phyloP scores from a whole-genome alignment of 2,113 vertebrate species.

The Puntigrus tetrazona region DNA sequence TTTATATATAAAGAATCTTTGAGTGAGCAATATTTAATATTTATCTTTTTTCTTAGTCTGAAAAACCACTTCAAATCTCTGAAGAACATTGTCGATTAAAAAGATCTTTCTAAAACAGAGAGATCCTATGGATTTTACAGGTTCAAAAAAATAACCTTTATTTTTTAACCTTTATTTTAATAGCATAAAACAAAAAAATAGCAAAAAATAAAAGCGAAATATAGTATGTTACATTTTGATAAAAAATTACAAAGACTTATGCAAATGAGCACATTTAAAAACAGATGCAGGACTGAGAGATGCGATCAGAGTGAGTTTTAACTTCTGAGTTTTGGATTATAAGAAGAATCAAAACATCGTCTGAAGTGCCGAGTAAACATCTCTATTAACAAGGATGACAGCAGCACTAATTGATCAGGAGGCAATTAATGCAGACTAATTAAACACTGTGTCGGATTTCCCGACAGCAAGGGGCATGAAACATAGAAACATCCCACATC shows the following conservation, averaged over 20 bases:
- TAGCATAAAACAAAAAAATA: background rate
- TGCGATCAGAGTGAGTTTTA: background rate
- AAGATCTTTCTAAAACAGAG: no score
- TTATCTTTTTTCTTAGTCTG: no score
- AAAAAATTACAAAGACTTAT: background rate
- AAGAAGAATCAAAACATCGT: conserved; percentile 21
- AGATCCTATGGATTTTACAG: no score
- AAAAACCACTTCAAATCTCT: no score
- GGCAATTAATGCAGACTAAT: conserved; percentile 21
- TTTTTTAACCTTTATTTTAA: no score
- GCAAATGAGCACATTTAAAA: no score
- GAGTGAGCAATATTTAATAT: no score
- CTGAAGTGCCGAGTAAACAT: conserved; percentile 18
- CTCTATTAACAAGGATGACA: conserved; percentile 40
- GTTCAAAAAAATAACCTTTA: no score
- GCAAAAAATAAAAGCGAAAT: background rate
- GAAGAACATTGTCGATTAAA: no score
- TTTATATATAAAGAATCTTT: no score
- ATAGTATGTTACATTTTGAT: background rate
- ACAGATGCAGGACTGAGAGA: background rate
- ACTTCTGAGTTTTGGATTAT: conserved; percentile 12
- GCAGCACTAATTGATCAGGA: conserved; percentile 29
- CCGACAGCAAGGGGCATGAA: background rate
- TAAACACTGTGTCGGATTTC: conserved; percentile 17
- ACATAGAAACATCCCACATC: background rate